Conservation (phyloP, 2,113 vertebrate genomes). For the Holacanthus passer region DNA sequence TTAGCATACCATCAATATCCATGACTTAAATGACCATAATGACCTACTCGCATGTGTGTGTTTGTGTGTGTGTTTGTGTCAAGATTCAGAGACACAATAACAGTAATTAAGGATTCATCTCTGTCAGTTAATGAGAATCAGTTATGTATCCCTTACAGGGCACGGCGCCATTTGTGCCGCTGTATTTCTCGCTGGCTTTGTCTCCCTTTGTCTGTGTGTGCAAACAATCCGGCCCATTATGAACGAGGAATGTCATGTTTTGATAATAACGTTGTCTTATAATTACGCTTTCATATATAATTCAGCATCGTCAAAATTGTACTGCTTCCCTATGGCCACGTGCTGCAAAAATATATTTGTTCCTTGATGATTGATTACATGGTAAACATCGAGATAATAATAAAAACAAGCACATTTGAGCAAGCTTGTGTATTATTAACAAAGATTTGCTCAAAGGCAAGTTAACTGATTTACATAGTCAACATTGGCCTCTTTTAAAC, state of each 20-base stretch:
- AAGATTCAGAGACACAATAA: slow-evolving; percentile 6
- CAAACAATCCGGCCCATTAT: background rate
- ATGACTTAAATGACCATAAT: slow-evolving; percentile 52
- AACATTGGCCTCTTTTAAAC: too few species aligned
- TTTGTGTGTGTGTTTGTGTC: background rate
- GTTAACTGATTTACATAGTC: too few species aligned
- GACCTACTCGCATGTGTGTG: slow-evolving; percentile 5
- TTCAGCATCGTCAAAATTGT: background rate
- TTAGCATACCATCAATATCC: slow-evolving; percentile 43
- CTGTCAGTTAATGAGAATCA: slow-evolving; percentile 36
- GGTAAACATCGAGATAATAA: too few species aligned
- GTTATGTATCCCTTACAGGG: slow-evolving; percentile 9
- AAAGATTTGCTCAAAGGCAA: too few species aligned
- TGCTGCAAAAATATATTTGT: background rate
- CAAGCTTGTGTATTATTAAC: too few species aligned
- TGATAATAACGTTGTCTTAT: slow-evolving; percentile 3
- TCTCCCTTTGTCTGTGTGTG: background rate
- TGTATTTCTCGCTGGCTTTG: background rate
- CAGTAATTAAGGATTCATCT: slow-evolving; percentile 34
- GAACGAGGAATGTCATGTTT: background rate
- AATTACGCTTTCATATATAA: slow-evolving; percentile 20
- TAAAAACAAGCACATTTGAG: too few species aligned
- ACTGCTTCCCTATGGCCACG: background rate
- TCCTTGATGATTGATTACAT: background rate
- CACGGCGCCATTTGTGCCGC: background rate